Evolutionary conservation across 1,140 invertebrate genomes (phyloP).

Genomic region (Euglossa dilemma): DNA sequence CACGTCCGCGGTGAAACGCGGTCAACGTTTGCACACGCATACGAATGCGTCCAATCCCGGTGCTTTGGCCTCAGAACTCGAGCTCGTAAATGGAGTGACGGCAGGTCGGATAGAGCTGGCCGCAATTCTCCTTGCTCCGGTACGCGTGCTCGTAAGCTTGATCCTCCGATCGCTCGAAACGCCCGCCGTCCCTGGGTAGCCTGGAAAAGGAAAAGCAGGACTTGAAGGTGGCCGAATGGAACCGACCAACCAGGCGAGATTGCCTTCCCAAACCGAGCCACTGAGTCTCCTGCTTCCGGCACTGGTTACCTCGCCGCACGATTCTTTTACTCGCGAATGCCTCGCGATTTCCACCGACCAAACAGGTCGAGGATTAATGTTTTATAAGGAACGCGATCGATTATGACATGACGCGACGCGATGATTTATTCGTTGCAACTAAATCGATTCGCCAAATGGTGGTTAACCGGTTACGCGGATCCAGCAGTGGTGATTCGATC

Average conservation of each 20-base stretch:
- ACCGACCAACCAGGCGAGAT: neutral
- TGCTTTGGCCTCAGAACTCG: constrained; percentile 68
- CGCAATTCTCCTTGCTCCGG: constrained; percentile 79
- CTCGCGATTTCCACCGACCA: too few relatives aligned
- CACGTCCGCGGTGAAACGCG: constrained; percentile 27
- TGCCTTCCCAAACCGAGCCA: neutral
- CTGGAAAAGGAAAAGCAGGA: constrained; percentile 65
- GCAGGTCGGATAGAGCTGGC: constrained; percentile 80
- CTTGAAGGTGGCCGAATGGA: neutral
- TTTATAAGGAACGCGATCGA: neutral
- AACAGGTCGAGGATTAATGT: neutral
- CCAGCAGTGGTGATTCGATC: constrained; percentile 14
- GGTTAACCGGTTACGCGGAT: constrained; percentile 19
- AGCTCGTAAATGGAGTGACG: constrained; percentile 78
- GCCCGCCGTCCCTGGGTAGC: constrained; percentile 73
- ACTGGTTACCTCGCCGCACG: neutral
- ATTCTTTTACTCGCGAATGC: neutral
- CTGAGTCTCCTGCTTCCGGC: neutral
- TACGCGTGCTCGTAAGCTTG: constrained; percentile 87
- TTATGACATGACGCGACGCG: too few relatives aligned
- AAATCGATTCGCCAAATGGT: neutral
- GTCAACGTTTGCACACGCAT: constrained; percentile 39
- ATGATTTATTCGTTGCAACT: neutral
- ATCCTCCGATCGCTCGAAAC: constrained; percentile 85
- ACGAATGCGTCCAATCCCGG: constrained; percentile 14